phyloP scores from a whole-genome alignment of 2,888 invertebrate species.

The Agrypnus murinus region DNA sequence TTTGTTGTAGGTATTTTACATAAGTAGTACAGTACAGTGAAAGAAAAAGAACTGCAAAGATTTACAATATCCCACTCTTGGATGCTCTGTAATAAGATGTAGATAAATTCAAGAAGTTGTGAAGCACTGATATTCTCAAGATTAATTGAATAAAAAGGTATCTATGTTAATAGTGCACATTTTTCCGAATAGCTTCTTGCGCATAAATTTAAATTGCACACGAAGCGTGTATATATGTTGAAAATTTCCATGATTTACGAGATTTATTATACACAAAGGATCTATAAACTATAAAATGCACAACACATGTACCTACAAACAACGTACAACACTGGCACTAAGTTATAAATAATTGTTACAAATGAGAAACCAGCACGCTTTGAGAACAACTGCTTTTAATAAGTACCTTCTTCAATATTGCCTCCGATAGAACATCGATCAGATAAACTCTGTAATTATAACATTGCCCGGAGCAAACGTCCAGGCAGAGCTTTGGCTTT shows the following conservation, averaged over 20 bases:
- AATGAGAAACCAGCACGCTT: constrained; percentile 66
- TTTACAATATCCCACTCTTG: too few species aligned
- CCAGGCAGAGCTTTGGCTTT: constrained; percentile 49
- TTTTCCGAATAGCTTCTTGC: too few species aligned
- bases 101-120: too few species aligned
- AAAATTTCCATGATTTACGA: constrained; percentile 6
- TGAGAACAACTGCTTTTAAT: constrained; percentile 66
- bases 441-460: constrained; percentile 62
- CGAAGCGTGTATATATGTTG: background rate
- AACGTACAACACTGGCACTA: constrained; percentile 55
- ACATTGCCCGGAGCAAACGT: constrained; percentile 56
- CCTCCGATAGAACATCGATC: constrained; percentile 62
- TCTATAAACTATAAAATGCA: constrained; percentile 33
- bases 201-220: constrained; percentile 5
- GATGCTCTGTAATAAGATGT: too few species aligned
- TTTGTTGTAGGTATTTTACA: too few species aligned
- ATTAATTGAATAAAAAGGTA: too few species aligned
- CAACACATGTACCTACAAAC: constrained; percentile 35
- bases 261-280: constrained; percentile 8
- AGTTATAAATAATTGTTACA: constrained; percentile 71
- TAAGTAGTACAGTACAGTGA: too few species aligned
- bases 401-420: constrained; percentile 66
- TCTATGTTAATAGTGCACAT: too few species aligned
- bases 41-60: too few species aligned
- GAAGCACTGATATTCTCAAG: too few species aligned